A percentile compares a stretch with the other conserved stretches of the same genome.
Conservation (phyloP, 2,113 vertebrate genomes). For the Melanerpes aurifrons region DNA sequence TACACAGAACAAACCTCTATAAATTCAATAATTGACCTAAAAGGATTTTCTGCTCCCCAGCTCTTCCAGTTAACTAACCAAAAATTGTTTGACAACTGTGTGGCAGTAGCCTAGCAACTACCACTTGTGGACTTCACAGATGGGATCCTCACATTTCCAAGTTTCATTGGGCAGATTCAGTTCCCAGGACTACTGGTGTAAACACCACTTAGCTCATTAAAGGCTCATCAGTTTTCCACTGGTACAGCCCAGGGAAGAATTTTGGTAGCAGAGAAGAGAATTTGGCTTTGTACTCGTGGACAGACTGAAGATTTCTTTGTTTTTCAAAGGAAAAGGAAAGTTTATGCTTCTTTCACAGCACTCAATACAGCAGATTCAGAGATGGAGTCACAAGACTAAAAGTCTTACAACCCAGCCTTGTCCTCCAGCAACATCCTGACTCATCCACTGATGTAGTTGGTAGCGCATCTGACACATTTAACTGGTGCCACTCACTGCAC, state of each 20-base stretch:
- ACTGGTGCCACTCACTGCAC: background rate
- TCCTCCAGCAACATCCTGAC: background rate
- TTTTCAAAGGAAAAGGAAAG: no score
- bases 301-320: background rate
- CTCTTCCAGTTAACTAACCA: background rate
- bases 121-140: background rate
- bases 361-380: fast-evolving
- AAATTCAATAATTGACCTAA: background rate
- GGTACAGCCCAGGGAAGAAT: background rate
- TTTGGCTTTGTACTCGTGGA: background rate
- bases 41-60: background rate
- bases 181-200: background rate
- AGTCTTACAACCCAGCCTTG: background rate
- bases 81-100: background rate
- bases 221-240: background rate
- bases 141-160: background rate
- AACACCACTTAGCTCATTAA: background rate
- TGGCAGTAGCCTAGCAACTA: background rate
- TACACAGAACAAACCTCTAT: background rate
- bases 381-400: background rate
- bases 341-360: background rate
- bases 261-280: background rate
- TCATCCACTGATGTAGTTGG: background rate
- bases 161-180: background rate
- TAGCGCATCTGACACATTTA: background rate